Evolutionary conservation across 2,797 vertebrate species (phyloP), one percentile per base, ranked within the genome.

Genomic region (Percopsis omiscomaycus): DNA sequence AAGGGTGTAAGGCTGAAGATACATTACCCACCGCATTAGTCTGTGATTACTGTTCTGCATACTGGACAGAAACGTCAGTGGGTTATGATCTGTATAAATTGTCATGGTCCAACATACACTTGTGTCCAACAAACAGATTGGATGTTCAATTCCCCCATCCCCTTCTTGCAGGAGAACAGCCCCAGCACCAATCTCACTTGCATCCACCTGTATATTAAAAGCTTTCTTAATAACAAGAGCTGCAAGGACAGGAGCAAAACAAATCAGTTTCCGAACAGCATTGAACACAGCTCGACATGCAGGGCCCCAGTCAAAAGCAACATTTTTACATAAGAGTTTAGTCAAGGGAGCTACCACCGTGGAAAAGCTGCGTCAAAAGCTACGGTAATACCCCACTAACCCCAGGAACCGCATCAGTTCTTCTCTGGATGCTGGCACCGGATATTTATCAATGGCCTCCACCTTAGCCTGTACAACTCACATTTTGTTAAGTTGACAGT

Each of bases 141-240:
- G 52, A 29, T 28, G 16, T 9, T 54, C 52, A 54, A 54, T 27
- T 54, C 52, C 52, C 27, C 8, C 22, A 6, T 10, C 52, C 46
- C 28, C 16, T 27, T 62, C 60, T 29, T 62, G 60, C 1, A 52
- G 60, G 27, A 51, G 13, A 8, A 51, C 59, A 42, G 60, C 32
- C 15, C 37, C 60, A 13, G 49, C 50, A 45, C 49, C 60, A 62
- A 8, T 4, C 3, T 15, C 60, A 42, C 15, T 32, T 27, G 48
- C 16, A 54, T 54, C 52, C 27, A 54, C 16, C 52, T 54, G 48
- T 37, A 62, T 9, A 5, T 57, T 44, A 57, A 50, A 50, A 10
- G 46, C 28, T 29, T 14, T 29, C 3, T 8, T 6, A 13, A 30
- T 48, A 10, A 29, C 57, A n/a, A 27, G 58, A 28, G 58, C 46